Evolutionary conservation across 2,888 invertebrate species (phyloP), one percentile per base, ranked within the genome.

Genomic region (Dastarcus helophoroides): DNA sequence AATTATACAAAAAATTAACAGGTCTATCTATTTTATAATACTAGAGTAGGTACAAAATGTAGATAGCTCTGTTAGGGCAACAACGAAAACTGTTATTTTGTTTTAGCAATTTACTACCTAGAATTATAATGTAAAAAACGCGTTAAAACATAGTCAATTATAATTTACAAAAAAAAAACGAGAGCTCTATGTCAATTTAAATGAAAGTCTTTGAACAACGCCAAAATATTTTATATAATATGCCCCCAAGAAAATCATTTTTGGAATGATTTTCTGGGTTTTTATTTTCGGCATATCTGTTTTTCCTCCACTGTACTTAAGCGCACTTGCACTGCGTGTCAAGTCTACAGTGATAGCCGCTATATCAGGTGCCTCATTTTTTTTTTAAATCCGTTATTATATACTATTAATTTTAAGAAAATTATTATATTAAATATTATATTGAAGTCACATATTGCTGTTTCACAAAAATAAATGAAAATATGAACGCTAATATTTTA

Each of bases 401-500:
- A 55, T 54, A 54, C 53, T 54, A 53, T 47, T 56, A 56, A 56
- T 54, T 56, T 54, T 57, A 56, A 56, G 55, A 53, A 53, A 51
- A 54, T 52, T 53, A 56, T 52, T 54, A 57, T 58, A 59, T 56
- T n/a, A 47, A 53, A 52, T 54, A 54, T 55, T 47, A 50, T 53
- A 53, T 53, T n/a, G 51, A 56, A 58, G 53, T 56, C 55, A 56
- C 54, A 56, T 57, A 58, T 57, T 58, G 57, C 58, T 58, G 59
- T 59, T 58, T 58, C 56, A 58, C 55, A 58, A 59, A 59, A 59
- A 58, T 57, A 59, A 56, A 58, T 44, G 43, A 48, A 49, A 52
- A 54, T 52, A 46, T 38, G 35, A 40, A 4, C 3, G 6, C 6
- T 9, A 6, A n/a, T n/a, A n/a, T 10, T 6, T 24, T n/a, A 6